Evolutionary conservation across 2,113 vertebrate species (phyloP).

Genomic region (Epinephelus moara): DNA sequence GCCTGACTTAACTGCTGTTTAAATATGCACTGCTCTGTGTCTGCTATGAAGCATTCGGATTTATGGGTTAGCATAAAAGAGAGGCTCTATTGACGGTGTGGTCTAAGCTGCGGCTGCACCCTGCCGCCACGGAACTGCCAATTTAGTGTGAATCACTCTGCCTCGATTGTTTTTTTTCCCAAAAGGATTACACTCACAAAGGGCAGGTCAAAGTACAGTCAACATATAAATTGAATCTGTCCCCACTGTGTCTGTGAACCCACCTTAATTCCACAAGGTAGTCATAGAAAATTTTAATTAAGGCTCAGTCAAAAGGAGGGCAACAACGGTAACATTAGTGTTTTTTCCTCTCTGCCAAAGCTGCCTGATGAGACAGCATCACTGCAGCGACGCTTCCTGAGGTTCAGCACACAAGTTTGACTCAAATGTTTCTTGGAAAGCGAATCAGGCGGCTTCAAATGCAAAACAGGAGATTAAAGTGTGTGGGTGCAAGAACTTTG

Average conservation of each 20-base stretch:
- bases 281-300: conserved; percentile 8
- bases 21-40: conserved; percentile 28
- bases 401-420: neutral
- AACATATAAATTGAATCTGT: conserved; percentile 24
- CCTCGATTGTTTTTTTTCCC: conserved; percentile 26
- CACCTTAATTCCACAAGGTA: conserved; percentile 13
- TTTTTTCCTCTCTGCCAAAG: conserved; percentile 18
- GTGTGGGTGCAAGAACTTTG: neutral
- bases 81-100: conserved; percentile 29
- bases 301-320: neutral
- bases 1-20: conserved; percentile 34
- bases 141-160: conserved; percentile 66
- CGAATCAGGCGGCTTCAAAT: conserved; percentile 26
- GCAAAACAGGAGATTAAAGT: conserved; percentile 31
- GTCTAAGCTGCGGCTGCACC: conserved; percentile 55
- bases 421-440: conserved; percentile 16
- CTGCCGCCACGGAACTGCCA: conserved; percentile 17
- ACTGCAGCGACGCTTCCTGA: neutral
- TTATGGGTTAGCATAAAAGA: conserved; percentile 29
- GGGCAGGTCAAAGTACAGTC: conserved; percentile 63
- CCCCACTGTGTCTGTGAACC: neutral
- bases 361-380: neutral
- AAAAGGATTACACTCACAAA: conserved; percentile 51
- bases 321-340: neutral
- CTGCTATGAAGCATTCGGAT: conserved; percentile 44